These are phyloP conservation scores for Drosophila ohnishii DNA, from an alignment of 1,140 invertebrate species.

Conservation along the genomic window DNA sequence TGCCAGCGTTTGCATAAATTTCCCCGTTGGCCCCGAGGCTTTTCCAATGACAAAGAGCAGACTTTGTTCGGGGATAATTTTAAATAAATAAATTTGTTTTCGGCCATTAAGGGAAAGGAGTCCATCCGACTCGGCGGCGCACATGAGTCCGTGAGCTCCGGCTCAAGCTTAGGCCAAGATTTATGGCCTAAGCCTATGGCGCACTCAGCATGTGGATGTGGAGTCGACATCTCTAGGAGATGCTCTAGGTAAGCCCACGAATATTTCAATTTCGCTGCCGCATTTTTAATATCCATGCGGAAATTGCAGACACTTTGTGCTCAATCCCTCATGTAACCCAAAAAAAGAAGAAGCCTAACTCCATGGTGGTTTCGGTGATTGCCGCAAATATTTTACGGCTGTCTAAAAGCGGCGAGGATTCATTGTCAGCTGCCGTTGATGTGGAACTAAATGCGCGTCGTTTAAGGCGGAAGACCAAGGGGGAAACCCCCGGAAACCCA, in stretches of 20 bases:
- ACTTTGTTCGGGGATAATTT: conserved; percentile 52
- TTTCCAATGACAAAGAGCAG: conserved; percentile 55
- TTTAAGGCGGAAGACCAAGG: conserved; percentile 26
- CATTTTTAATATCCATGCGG: conserved; percentile 55
- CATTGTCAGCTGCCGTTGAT: conserved; percentile 52
- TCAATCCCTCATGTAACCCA: conserved; percentile 16
- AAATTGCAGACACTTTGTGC: conserved; percentile 48
- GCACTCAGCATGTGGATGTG: conserved; percentile 34
- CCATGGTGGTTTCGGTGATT: conserved; percentile 47
- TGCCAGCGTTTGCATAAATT: conserved; percentile 43
- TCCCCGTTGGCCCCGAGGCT: conserved; percentile 21
- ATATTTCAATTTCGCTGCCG: conserved; percentile 65
- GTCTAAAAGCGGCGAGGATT: conserved; percentile 25
- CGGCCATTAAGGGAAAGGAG: conserved; percentile 46
- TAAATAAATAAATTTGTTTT: conserved; percentile 46
- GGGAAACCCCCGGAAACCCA: not conserved
- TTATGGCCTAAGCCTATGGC: conserved; percentile 32
- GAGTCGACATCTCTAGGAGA: conserved; percentile 3
- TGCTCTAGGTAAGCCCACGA: conserved; percentile 57
- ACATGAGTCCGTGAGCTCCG: conserved; percentile 40
- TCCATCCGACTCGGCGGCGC: conserved; percentile 15
- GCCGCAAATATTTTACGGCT: conserved; percentile 65
- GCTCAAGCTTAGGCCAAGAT: conserved; percentile 48
- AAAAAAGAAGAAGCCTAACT: conserved; percentile 8
- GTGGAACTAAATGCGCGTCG: conserved; percentile 50